Base-by-base conservation (phyloP, 2,113 vertebrate species). In the Myrmophylax atrothorax region DNA sequence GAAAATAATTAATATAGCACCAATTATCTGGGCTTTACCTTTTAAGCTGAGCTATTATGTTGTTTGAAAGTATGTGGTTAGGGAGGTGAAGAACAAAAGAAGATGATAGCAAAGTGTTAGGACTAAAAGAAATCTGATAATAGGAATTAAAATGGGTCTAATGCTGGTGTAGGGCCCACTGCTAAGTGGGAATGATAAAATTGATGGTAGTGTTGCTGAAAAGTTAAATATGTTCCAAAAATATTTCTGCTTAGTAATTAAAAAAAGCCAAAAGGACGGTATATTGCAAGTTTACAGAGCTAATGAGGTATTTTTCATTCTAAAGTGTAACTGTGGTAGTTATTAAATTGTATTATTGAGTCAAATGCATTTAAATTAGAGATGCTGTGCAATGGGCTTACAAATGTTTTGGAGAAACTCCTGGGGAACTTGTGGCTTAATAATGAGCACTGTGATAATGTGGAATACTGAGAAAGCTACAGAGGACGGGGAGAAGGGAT, bases 301-400 rank as follows among this genome's bases (percentile, higher is more conserved):
- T 93, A 90, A 94, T 93, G 84, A 91, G 87, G 50, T 81, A 74
- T 89, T 94, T 94, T 93, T 87, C 78, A 90, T 92, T 89, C 80
- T 72, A 74, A 93, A 93, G 86, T 47, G 84, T 92, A 89, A 81
- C 86, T 78, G 4, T 38, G 83, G 83, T 89, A 60, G 72, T 92
- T 97, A 93, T 95, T 94, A 96, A 93, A 95, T 84, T 84, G 87
- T 68, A 72, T 95, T 92, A 87, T 89, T 59, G 68, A 95, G 77
- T 84, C 89, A 84, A 94, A 95, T 56, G 80, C 84, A 59, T 93
- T 94, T 67, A 90, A 95, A 97, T 94, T 81, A 84, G 93, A 74
- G 86, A 67, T 84, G 80, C 85, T 88, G 79, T 76, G 83, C 79
- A 33, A 60, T 50, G 80, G 50, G 86, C 67, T 94, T 92, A 63